These are phyloP conservation scores for Cotesia glomerata DNA, from an alignment of 1,140 invertebrate genomes.

Conservation along the genomic window DNA sequence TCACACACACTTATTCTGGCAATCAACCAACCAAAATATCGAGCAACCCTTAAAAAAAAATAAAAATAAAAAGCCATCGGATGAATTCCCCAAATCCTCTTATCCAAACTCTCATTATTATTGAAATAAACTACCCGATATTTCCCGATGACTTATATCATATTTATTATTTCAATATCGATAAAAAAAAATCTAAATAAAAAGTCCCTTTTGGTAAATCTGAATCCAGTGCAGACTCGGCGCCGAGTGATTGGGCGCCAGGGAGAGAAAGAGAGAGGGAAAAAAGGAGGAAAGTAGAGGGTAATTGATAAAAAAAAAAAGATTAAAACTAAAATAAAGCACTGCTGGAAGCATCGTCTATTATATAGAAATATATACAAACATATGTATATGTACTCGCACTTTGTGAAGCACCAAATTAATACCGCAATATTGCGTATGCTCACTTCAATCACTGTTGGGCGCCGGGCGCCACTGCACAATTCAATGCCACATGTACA, in stretches of 20 bases:
- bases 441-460: constrained; percentile 38
- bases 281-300: constrained; percentile 45
- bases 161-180: not conserved
- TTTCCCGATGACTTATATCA: not conserved
- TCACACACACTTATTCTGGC: constrained; percentile 2
- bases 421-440: constrained; percentile 41
- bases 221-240: constrained; percentile 53
- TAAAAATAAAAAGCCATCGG: not conserved
- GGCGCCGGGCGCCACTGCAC: constrained; percentile 32
- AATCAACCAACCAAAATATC: not conserved
- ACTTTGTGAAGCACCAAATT: constrained; percentile 59
- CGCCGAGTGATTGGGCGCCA: constrained; percentile 38
- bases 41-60: too few relatives aligned
- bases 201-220: not conserved
- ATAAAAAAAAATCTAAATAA: not conserved
- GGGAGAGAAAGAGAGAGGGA: too few relatives aligned
- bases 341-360: constrained; percentile 46
- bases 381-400: constrained; percentile 49
- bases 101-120: not conserved
- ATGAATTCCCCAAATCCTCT: not conserved
- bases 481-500: constrained; percentile 20
- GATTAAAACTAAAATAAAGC: constrained; percentile 32
- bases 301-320: constrained; percentile 1
- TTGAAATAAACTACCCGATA: not conserved
- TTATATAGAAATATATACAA: too few relatives aligned